Conservation (phyloP, 2,797 vertebrate species). For the Halcyon chelicuti region DNA sequence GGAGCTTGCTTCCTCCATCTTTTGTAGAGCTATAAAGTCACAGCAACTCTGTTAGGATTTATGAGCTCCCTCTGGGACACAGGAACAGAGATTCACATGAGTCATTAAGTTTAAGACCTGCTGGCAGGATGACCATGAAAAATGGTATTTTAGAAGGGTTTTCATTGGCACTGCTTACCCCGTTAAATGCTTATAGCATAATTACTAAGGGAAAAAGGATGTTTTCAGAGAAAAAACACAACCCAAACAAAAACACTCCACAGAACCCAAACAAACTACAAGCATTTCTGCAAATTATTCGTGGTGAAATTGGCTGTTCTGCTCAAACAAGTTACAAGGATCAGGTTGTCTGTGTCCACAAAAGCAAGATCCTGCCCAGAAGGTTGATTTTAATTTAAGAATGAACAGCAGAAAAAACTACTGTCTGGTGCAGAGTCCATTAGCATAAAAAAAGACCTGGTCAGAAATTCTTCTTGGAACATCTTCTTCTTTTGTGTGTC, state of each 20-base stretch:
- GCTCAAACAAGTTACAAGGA: background rate
- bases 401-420: background rate
- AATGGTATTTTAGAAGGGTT: conserved; percentile 42
- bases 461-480: background rate
- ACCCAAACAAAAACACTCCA: conserved; percentile 15
- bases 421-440: background rate
- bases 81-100: conserved; percentile 33
- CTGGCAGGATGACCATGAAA: background rate
- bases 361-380: background rate
- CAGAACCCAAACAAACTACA: conserved; percentile 15
- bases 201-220: background rate
- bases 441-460: background rate
- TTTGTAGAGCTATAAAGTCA: background rate
- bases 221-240: background rate
- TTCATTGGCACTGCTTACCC: conserved; percentile 35
- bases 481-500: background rate
- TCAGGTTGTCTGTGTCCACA: background rate
- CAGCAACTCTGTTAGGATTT: conserved; percentile 27
- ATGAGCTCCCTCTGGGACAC: background rate
- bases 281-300: conserved; percentile 13
- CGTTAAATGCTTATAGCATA: conserved; percentile 29
- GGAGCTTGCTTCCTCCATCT: conserved; percentile 34
- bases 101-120: conserved; percentile 49
- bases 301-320: background rate
- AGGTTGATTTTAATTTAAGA: background rate